These are phyloP conservation scores for Zosterops lateralis DNA, from an alignment of 2,113 vertebrate species.

Conservation along the genomic window DNA sequence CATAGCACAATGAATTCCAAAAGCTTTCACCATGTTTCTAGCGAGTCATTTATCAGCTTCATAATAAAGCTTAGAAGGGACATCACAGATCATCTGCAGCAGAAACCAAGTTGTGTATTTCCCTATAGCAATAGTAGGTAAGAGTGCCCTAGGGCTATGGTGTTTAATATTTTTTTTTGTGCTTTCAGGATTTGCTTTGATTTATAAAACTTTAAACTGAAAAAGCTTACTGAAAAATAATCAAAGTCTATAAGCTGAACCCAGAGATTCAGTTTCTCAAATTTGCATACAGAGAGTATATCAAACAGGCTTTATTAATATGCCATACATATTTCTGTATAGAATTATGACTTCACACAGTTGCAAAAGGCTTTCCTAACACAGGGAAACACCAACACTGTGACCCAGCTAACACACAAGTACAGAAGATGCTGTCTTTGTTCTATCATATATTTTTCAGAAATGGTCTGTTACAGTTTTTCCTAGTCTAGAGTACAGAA, in stretches of 20 bases:
- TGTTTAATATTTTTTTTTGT: not conserved
- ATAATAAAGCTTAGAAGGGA: conserved; percentile 28
- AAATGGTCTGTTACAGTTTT: not conserved
- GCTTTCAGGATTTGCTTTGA: not conserved
- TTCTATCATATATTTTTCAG: not conserved
- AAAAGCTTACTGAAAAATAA: not conserved
- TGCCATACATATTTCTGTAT: not conserved
- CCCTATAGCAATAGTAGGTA: not conserved
- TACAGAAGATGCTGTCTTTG: not conserved
- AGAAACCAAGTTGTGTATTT: not conserved
- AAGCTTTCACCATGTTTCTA: conserved; percentile 65
- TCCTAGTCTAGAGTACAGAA: not conserved
- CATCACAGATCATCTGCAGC: conserved; percentile 38
- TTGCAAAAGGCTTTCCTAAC: not conserved
- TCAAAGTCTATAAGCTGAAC: not conserved
- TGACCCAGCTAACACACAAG: not conserved
- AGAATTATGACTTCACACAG: not conserved
- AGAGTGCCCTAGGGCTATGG: not conserved
- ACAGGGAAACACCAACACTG: not conserved
- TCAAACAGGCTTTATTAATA: not conserved
- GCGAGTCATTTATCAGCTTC: conserved; percentile 52
- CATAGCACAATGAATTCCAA: conserved; percentile 58
- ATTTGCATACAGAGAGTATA: not conserved
- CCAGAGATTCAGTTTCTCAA: not conserved
- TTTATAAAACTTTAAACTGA: not conserved